phyloP scores from a whole-genome alignment of 2,797 vertebrate genomes.

The Neosilurus mollespiculum region DNA sequence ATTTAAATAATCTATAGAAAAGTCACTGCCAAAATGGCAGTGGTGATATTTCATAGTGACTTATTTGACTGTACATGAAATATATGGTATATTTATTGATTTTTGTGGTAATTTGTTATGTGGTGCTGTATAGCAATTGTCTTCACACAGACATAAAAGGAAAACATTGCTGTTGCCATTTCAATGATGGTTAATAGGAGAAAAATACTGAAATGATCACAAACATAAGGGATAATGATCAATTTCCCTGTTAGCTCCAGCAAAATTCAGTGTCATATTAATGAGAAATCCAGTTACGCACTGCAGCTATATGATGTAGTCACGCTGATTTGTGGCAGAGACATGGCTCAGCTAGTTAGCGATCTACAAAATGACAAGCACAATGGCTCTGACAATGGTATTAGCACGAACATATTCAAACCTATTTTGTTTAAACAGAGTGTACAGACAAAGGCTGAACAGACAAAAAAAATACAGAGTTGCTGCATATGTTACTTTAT shows the following conservation, averaged over 20 bases:
- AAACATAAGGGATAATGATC: not conserved
- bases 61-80: slow-evolving; percentile 17
- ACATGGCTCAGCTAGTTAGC: not conserved
- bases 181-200: not conserved
- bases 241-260: not conserved
- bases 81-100: not conserved
- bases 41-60: slow-evolving; percentile 7
- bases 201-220: not conserved
- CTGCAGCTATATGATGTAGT: not conserved
- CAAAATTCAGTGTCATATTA: not conserved
- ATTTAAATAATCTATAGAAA: not conserved
- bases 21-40: not conserved
- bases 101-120: not conserved
- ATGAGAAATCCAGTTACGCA: not conserved
- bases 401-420: not conserved
- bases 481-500: not conserved
- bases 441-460: not conserved
- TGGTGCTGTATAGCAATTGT: not conserved
- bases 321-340: not conserved
- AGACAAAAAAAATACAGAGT: not conserved
- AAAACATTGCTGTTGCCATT: not conserved
- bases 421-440: not conserved
- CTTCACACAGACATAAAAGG: not conserved
- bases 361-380: not conserved
- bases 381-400: not conserved